These are phyloP conservation scores for Hyperoplus lanceolatus DNA, from an alignment of 2,797 vertebrate genomes.

Conservation along the genomic window DNA sequence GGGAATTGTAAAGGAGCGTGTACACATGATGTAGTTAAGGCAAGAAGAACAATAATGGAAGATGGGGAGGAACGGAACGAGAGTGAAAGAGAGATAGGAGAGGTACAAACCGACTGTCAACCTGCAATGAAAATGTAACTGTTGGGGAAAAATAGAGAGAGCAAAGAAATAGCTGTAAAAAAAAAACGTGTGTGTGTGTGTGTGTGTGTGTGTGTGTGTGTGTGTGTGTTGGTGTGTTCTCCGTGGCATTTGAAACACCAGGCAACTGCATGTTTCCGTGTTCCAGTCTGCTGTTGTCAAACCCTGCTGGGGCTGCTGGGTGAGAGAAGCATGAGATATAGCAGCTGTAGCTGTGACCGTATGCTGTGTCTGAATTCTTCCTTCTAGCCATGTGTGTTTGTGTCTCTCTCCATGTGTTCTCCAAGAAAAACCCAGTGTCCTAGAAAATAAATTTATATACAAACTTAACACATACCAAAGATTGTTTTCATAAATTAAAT, in stretches of 20 bases:
- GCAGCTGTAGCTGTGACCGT: conserved; percentile 45
- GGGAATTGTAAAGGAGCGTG: conserved; percentile 1
- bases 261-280: conserved; percentile 50
- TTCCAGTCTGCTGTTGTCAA: conserved; percentile 61
- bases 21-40: background rate
- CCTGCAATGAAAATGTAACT: conserved; percentile 44
- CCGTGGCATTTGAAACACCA: conserved; percentile 57
- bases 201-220: background rate
- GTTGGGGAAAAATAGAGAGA: conserved; percentile 25
- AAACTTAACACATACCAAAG: background rate
- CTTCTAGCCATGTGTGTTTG: background rate
- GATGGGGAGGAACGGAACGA: background rate
- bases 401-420: background rate
- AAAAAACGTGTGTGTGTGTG: conserved; percentile 10
- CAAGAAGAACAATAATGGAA: background rate
- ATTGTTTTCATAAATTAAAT: background rate
- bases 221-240: conserved; percentile 31
- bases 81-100: background rate
- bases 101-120: conserved; percentile 35
- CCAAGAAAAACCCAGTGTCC: background rate
- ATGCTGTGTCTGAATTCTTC: background rate
- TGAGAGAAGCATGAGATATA: conserved; percentile 33
- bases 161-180: conserved; percentile 8
- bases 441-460: conserved; percentile 1
- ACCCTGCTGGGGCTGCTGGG: conserved; percentile 58